Conservation (phyloP, 2,888 invertebrate genomes). For the Drosophila lutescens region DNA sequence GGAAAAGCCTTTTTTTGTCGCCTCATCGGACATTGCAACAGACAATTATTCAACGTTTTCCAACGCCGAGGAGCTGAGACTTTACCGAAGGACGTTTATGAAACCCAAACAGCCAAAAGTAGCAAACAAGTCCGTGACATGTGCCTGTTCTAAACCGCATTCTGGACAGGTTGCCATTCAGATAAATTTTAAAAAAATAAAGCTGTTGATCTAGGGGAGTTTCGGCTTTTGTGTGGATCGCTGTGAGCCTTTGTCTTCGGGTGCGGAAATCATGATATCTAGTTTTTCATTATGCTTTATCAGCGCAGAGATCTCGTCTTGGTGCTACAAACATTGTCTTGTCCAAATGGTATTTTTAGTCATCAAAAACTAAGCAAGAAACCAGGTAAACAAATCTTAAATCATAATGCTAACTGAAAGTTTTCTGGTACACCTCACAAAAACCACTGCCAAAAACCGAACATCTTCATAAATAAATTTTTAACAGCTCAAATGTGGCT, state of each 20-base stretch:
- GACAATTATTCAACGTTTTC: conserved; percentile 22
- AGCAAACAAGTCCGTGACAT: too few relatives aligned
- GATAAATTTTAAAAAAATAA: conserved; percentile 8
- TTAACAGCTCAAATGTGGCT: neutral
- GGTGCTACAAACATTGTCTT: conserved; percentile 11
- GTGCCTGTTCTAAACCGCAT: conserved; percentile 54
- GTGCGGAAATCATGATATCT: conserved; percentile 60
- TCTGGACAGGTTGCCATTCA: conserved; percentile 42
- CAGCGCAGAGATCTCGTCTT: conserved; percentile 13
- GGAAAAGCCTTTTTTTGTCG: conserved; percentile 47
- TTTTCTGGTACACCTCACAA: conserved; percentile 11
- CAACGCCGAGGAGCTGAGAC: conserved; percentile 6
- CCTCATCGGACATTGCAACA: conserved; percentile 44
- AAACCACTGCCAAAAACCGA: neutral
- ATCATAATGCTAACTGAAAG: conserved; percentile 20
- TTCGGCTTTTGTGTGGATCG: conserved; percentile 11
- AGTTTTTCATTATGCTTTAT: conserved; percentile 26
- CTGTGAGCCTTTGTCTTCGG: conserved; percentile 18
- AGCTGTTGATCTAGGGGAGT: neutral
- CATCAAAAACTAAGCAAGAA: neutral
- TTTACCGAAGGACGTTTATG: conserved; percentile 53
- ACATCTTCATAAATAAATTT: neutral
- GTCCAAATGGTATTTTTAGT: conserved; percentile 11
- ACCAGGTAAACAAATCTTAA: conserved; percentile 23
- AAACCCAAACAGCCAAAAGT: conserved; percentile 17